phyloP scores from a whole-genome alignment of 2,113 vertebrate genomes.

The Colistium nudipinnis region DNA sequence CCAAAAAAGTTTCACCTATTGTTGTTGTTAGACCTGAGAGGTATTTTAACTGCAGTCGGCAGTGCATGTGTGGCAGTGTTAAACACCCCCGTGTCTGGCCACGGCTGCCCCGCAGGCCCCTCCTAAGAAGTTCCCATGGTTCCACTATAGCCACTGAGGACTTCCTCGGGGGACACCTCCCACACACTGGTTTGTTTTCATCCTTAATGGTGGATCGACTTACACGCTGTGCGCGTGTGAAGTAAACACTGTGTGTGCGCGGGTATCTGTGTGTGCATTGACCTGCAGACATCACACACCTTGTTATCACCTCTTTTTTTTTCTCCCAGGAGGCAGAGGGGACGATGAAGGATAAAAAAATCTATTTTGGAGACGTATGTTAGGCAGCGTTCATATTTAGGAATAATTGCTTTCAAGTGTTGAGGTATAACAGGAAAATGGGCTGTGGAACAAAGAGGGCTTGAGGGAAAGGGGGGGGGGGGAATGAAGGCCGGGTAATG shows the following conservation, averaged over 20 bases:
- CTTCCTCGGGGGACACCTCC: slow-evolving; percentile 74
- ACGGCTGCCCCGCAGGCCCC: slow-evolving; percentile 53
- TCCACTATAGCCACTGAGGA: slow-evolving; percentile 64
- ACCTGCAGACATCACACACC: slow-evolving; percentile 64
- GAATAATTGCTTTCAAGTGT: slow-evolving; percentile 78
- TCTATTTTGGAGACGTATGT: slow-evolving; percentile 59
- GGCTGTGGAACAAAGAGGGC: slow-evolving; percentile 73
- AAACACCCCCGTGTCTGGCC: slow-evolving; percentile 63
- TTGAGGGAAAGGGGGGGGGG: slow-evolving; percentile 64
- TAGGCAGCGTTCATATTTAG: slow-evolving; percentile 71
- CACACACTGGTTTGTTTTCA: slow-evolving; percentile 79
- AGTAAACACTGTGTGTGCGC: slow-evolving; percentile 55
- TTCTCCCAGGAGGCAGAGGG: slow-evolving; percentile 64
- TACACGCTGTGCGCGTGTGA: slow-evolving; percentile 55
- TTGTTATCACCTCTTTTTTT: slow-evolving; percentile 57
- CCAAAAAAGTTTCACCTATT: slow-evolving; percentile 34
- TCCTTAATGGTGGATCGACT: slow-evolving; percentile 77
- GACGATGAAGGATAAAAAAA: slow-evolving; percentile 63
- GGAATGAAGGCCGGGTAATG: slow-evolving; percentile 72
- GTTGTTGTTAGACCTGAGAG: slow-evolving; percentile 50
- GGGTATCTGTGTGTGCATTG: slow-evolving; percentile 17
- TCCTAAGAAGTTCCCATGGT: slow-evolving; percentile 77
- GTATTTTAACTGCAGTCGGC: slow-evolving; percentile 14
- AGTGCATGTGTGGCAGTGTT: slow-evolving; percentile 39
- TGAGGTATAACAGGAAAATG: slow-evolving; percentile 72